phyloP scores from a whole-genome alignment of 2,797 vertebrate species.

The Semaprochilodus insignis region DNA sequence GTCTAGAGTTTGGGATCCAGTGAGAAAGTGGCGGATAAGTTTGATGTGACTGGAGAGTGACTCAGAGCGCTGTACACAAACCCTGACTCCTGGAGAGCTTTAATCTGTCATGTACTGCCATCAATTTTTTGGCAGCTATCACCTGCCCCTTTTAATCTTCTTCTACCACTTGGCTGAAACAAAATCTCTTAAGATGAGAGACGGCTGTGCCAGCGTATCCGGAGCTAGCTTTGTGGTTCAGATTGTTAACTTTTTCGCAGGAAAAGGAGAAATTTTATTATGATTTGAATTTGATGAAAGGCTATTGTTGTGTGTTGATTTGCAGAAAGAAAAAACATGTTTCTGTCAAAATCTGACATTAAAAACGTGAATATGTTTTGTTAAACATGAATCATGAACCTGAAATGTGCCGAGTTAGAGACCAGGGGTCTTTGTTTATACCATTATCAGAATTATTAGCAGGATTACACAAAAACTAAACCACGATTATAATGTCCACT shows the following conservation, averaged over 20 bases:
- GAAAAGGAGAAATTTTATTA: too few species aligned
- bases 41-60: constrained; percentile 4
- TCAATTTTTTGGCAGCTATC: constrained; percentile 35
- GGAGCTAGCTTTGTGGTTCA: background rate
- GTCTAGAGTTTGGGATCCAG: constrained; percentile 6
- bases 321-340: too few species aligned
- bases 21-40: background rate
- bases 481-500: too few species aligned
- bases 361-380: too few species aligned
- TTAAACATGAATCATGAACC: too few species aligned
- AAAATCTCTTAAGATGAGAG: constrained; percentile 1
- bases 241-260: constrained; percentile 7
- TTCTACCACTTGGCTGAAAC: constrained; percentile 3
- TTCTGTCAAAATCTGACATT: too few species aligned
- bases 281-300: too few species aligned
- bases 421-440: too few species aligned
- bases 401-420: too few species aligned
- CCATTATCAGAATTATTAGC: too few species aligned
- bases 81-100: constrained; percentile 31
- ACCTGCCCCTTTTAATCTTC: constrained; percentile 38
- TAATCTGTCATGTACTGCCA: constrained; percentile 52
- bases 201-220: background rate
- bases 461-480: too few species aligned
- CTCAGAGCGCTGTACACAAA: constrained; percentile 22
- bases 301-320: too few species aligned